Evolutionary conservation across 1,140 invertebrate species (phyloP), one percentile per base, ranked within the genome.

Genomic region (Doryteuthis pealeii): DNA sequence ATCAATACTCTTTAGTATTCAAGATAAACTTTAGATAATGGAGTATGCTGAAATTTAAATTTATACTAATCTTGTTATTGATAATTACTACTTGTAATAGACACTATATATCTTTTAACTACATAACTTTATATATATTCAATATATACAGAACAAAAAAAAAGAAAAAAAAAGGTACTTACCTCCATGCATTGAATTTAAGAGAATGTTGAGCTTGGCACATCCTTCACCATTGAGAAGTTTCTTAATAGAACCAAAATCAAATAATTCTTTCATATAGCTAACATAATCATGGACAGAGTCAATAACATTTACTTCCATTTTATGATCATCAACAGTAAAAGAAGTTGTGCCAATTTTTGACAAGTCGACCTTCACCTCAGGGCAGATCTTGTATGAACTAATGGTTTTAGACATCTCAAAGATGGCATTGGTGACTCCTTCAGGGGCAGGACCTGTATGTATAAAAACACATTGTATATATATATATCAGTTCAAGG

Each of bases 261-360:
- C 96, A 89, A 99, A 99, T 79, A 99, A 98, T 80, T 94, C 92
- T 87, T 98, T 96, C 97, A 99, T 98, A 66, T 96, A 91, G 1
- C 90, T 88, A 0, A 97, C 90, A 87, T 99, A 99, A 86, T 98
- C 95, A 22, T 91, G 89, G 2, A 98, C 95, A 0, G 94, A 92
- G 88, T 99, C 96, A 75, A 99, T 92, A 0, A 99, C 91, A 83
- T 98, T 93, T 10, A 99, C 93, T 12, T 90, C 91, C 87, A 98
- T 98, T 26, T 90, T 84, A 70, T 89, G 89, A 43, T 92, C 94
- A 75, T 83, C 79, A 45, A 94, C 90, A 43, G 90, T 84, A 80
- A 90, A 92, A 22, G 83, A 88, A 58, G 90, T 87, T 0, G 88
- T 87, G 1, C 92, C 93, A 79, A 94, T 90, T 81, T 91, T 91